A percentile compares a stretch with the other conserved stretches of the same genome.
phyloP scores from a whole-genome alignment of 1,140 invertebrate genomes.

The Lethocerus indicus region DNA sequence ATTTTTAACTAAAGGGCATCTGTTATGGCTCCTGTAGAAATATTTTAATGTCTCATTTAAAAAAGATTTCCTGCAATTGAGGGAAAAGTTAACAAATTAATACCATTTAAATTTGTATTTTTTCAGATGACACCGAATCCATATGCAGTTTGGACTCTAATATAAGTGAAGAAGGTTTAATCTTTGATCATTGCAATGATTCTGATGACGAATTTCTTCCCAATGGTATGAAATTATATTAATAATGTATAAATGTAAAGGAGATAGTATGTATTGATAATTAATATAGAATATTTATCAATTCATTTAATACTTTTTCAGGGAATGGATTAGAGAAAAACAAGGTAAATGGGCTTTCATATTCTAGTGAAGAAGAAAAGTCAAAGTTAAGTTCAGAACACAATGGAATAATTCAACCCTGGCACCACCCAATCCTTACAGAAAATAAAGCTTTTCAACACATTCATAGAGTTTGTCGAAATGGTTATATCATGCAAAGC shows the following conservation, averaged over 20 bases:
- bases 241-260: background rate
- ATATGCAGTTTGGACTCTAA: slow-evolving; percentile 32
- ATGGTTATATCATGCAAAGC: slow-evolving; percentile 14
- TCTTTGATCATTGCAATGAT: slow-evolving; percentile 25
- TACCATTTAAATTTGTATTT: no score
- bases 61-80: no score
- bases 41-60: no score
- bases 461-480: slow-evolving; percentile 10
- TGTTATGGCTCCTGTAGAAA: no score
- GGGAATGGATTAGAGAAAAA: slow-evolving; percentile 1
- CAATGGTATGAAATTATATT: slow-evolving; percentile 1
- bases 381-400: background rate
- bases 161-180: slow-evolving; percentile 26
- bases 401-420: slow-evolving; percentile 1
- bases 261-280: background rate
- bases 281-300: background rate
- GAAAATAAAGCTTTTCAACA: slow-evolving; percentile 10
- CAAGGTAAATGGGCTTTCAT: background rate
- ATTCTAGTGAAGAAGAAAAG: background rate
- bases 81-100: no score
- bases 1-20: no score
- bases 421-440: slow-evolving; percentile 6
- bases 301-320: background rate
- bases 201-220: slow-evolving; percentile 22
- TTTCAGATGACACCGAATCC: slow-evolving; percentile 19